These are phyloP conservation scores for Ormyrus labotus DNA, from an alignment of 2,888 invertebrate genomes.

Conservation along the genomic window DNA sequence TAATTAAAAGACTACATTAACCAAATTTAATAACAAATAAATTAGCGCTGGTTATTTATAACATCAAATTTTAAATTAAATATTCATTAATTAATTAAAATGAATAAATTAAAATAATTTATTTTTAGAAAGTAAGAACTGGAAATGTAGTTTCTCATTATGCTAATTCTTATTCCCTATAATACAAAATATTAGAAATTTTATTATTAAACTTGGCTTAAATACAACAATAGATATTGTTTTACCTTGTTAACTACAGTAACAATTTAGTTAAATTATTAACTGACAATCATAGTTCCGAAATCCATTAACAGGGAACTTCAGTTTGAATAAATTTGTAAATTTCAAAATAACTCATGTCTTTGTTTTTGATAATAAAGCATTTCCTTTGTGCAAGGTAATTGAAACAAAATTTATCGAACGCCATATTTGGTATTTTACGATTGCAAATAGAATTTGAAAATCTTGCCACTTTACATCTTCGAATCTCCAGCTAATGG, in stretches of 20 bases:
- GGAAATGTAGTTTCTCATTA: background rate
- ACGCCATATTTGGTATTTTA: background rate
- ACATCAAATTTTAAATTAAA: background rate
- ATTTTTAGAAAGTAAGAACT: background rate
- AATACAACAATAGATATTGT: background rate
- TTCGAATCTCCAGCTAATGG: background rate
- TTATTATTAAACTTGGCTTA: too few species aligned
- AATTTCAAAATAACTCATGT: too few species aligned
- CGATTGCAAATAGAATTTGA: background rate
- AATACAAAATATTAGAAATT: background rate
- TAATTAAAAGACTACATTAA: background rate
- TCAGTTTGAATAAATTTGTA: too few species aligned
- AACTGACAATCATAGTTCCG: background rate
- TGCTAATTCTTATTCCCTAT: background rate
- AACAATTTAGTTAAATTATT: background rate
- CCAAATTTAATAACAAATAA: background rate
- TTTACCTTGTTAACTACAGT: background rate
- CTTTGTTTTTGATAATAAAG: too few species aligned
- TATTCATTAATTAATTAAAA: background rate
- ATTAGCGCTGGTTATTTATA: background rate
- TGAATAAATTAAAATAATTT: background rate
- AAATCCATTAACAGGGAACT: too few species aligned
- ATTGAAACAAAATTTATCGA: too few species aligned
- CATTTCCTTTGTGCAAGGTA: too few species aligned
- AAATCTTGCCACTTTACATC: background rate